Base-by-base conservation (phyloP, 1,140 invertebrate species). In the Aphis gossypii region DNA sequence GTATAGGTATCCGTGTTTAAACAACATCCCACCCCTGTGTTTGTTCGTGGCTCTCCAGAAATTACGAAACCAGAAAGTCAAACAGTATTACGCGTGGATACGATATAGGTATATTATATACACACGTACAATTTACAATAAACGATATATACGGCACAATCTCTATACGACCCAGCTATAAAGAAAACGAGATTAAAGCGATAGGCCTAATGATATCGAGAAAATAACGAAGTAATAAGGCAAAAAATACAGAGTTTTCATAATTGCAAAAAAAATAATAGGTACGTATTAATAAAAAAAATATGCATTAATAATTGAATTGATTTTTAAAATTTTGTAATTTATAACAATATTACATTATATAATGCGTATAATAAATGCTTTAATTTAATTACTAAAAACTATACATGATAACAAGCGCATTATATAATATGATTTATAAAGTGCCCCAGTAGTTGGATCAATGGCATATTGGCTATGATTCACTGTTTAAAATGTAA, bases 61-160 rank as follows among this genome's bases (percentile, higher is more conserved):
- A 93, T 93, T 93, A 93, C 82, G 25, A 84, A 86, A 93, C 92
- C 91, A 51, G 92, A 93, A 92, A 93, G 92, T 54, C 92, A 86
- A 93, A 93, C 92, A 84, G 41, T 30, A 93, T 86, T 54, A 92
- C 35, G 14, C 68, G 68, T 2, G 23, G 60, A 6, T 76, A 76
- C n/a, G 18, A 76, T 68, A n/a, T 30, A 68, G 30, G 9, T 68
- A 60, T 30, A 30, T 60, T 68, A 30, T 76, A 60, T 35, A 76
- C n/a, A 18, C 14, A 18, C 30, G 14, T 35, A 76, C 60, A 76
- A 68, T n/a, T 68, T 68, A 68, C 60, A 68, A n/a, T 68, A 68
- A n/a, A 68, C n/a, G 30, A 68, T 68, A 68, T 30, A 68, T 60
- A 60, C 11, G n/a, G 11, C 11, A 68, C 60, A n/a, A 68, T n/a